Evolutionary conservation across 2,888 invertebrate species (phyloP).

Genomic region (Melinopterus prodromus): DNA sequence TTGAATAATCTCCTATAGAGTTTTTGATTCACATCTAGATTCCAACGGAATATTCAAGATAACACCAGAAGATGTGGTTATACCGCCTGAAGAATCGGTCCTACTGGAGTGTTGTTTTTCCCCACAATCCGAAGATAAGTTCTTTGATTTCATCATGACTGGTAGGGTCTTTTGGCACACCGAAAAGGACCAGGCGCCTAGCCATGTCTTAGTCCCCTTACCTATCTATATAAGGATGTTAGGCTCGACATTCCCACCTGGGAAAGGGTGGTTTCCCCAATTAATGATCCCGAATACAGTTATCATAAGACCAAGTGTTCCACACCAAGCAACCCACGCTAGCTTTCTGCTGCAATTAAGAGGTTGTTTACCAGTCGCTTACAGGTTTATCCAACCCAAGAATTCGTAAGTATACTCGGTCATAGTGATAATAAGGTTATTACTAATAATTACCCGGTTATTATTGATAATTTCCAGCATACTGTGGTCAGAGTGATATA

Average conservation of each 20-base stretch:
- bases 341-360: conserved; percentile 57
- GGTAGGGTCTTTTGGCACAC: conserved; percentile 52
- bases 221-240: conserved; percentile 48
- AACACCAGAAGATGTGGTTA: conserved; percentile 48
- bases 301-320: conserved; percentile 49
- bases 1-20: too few species aligned
- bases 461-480: too few species aligned
- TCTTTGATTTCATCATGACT: conserved; percentile 51
- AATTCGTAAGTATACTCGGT: conserved; percentile 53
- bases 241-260: conserved; percentile 49
- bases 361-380: conserved; percentile 59
- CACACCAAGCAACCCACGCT: conserved; percentile 49
- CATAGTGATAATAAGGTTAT: too few species aligned
- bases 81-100: conserved; percentile 49
- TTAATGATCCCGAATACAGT: conserved; percentile 49
- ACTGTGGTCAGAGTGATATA: too few species aligned
- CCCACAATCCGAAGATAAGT: conserved; percentile 48
- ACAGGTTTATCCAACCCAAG: conserved; percentile 58
- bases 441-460: too few species aligned
- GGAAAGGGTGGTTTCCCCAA: conserved; percentile 50
- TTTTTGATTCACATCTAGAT: conserved; percentile 45
- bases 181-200: conserved; percentile 23
- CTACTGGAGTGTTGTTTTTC: conserved; percentile 55
- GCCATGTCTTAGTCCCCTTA: conserved; percentile 44
- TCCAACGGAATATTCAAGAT: conserved; percentile 51